Percentiles rank a stretch among this genome's conserved stretches.
phyloP scores from a whole-genome alignment of 2,113 vertebrate genomes.

The Amblyornis subalaris region DNA sequence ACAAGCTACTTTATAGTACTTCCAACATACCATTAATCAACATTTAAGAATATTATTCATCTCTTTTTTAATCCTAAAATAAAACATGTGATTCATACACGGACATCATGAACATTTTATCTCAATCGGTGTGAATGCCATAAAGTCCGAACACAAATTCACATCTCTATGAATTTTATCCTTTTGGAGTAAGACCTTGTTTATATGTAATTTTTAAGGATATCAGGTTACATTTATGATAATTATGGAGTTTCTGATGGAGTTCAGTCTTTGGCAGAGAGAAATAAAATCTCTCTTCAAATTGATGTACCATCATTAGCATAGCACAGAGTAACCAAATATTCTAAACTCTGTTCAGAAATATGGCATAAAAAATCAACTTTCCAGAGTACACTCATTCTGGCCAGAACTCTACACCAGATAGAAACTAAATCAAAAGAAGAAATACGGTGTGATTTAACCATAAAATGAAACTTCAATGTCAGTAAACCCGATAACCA shows the following conservation, averaged over 20 bases:
- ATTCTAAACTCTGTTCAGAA: not conserved
- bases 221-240: not conserved
- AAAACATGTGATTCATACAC: not conserved
- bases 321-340: not conserved
- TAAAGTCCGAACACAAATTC: not conserved
- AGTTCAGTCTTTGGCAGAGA: not conserved
- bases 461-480: not conserved
- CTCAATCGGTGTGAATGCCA: not conserved
- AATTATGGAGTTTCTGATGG: not conserved
- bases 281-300: not conserved
- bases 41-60: not conserved
- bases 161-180: not conserved
- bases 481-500: not conserved
- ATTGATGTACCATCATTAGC: not conserved
- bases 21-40: not conserved
- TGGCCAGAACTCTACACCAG: not conserved
- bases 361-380: not conserved
- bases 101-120: not conserved
- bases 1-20: not conserved
- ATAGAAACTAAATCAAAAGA: not conserved
- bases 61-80: not conserved
- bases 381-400: not conserved
- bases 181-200: not conserved
- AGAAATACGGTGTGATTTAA: fast-evolving
- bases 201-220: not conserved